Evolutionary conservation across 2,888 invertebrate species (phyloP), one percentile per base, ranked within the genome.

Genomic region (Catocala sponsa): DNA sequence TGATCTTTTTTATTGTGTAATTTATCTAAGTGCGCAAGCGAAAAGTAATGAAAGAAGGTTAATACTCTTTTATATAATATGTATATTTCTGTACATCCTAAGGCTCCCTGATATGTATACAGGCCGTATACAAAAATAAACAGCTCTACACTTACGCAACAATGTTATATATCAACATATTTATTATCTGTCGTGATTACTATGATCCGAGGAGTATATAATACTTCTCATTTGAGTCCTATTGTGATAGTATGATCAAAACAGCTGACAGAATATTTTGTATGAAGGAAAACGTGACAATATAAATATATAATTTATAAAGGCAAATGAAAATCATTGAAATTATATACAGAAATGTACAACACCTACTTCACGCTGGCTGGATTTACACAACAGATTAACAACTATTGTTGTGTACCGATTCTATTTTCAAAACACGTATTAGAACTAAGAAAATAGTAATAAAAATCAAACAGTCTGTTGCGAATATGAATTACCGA

Each of bases 41-140:
- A 13, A 78, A 38, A 63, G 69, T 59, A 63, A 57, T 79, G 80
- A 84, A 81, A 68, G 71, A 80, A 71, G 74, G 13, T 70, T 72
- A 63, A 72, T 60, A 68, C 58, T 38, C 46, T 5, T 47, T 77
- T 75, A 74, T 72, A 59, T 43, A 55, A 41, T 74, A 78, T 75
- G 74, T 64, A 78, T 70, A 75, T 70, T 75, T 80, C 67, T 74
- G 59, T 81, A 83, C 76, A 78, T 82, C 74, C 85, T 91, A 94
- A 94, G 92, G 93, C 94, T 88, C 82, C 85, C 77, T 93, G 94
- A 94, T 94, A 94, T 94, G 94, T 88, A 90, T 86, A 89, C 90
- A 84, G 84, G 79, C 79, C 78, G 88, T 89, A 87, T 94, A 94
- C 86, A 94, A 94, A 94, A 94, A 94, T 94, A 94, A 91, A 91